Base-by-base conservation (phyloP, 2,113 vertebrate genomes). In the Hystrix brachyura region DNA sequence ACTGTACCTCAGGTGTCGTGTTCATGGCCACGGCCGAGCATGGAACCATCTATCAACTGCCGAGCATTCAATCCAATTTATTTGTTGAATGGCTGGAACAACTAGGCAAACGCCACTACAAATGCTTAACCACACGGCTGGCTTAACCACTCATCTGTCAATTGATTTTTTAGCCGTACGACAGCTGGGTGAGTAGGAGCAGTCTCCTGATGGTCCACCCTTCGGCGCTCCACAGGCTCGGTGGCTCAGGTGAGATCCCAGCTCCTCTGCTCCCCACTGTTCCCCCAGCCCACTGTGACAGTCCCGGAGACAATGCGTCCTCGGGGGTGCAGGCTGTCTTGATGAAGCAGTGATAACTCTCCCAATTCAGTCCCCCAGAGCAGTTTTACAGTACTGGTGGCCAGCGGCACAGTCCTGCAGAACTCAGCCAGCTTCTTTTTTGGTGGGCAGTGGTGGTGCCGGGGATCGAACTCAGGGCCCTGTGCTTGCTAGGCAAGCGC, bases 131-230 rank as follows among this genome's bases (percentile, higher is more conserved):
- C 96, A 95, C 89, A 88, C 79, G 83, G 71, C 64, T 76, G 85
- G 81, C 34, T 87, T 95, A 59, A 92, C 94, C 95, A 60, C 82
- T 93, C 95, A 96, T 97, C 86, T 51, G 95, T 96, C 97, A 96
- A 59, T 94, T 95, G 97, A 96, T 95, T 94, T 57, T 64, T 76
- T 90, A 81, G 38, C 57, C 51, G 8, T 57, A 17, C 81, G 95
- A 91, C 91, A 97, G 84, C 38, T 57, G 51, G 55, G 69, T 95
- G 85, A 83, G 10, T 60, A 84, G 90, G 84, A 81, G 87, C 79
- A 71, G 38, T 71, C 71, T 87, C 71, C 55, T 3, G 34, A 9
- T 17, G 48, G 27, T 62, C 55, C 34, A 27, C 69, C 93, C 74
- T 46, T 15, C 91, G 86, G 48, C 48, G 86, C 78, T 80, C 27